phyloP scores from a whole-genome alignment of 2,797 vertebrate species.

The Cichlasoma orientale region DNA sequence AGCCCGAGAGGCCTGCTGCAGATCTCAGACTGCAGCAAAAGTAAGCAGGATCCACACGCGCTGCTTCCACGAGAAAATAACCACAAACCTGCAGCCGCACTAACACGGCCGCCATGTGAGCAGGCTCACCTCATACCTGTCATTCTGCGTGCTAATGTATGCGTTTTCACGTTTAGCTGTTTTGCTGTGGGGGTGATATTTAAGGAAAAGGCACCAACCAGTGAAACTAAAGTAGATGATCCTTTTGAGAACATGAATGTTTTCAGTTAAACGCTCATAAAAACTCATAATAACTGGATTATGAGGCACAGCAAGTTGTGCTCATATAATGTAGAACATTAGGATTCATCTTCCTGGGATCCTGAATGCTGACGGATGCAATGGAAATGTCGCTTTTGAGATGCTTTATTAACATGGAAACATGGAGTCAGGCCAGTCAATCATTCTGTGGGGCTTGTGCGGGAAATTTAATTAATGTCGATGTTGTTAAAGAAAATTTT shows the following conservation, averaged over 20 bases:
- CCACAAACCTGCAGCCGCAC: neutral
- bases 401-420: neutral
- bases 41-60: neutral
- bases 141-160: neutral
- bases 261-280: neutral
- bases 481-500: neutral
- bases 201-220: accelerated
- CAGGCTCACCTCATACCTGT: neutral
- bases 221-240: neutral
- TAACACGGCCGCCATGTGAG: accelerated
- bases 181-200: neutral
- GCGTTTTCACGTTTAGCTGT: neutral
- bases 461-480: neutral
- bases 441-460: neutral
- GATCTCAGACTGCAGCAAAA: neutral
- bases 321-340: neutral
- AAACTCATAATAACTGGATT: neutral
- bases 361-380: neutral
- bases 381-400: no score
- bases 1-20: neutral
- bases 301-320: neutral
- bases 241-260: neutral
- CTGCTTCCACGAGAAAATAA: neutral
- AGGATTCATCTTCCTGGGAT: neutral
- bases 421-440: neutral